Evolutionary conservation across 2,113 vertebrate genomes (phyloP).

Genomic region (Trematomus loennbergii): DNA sequence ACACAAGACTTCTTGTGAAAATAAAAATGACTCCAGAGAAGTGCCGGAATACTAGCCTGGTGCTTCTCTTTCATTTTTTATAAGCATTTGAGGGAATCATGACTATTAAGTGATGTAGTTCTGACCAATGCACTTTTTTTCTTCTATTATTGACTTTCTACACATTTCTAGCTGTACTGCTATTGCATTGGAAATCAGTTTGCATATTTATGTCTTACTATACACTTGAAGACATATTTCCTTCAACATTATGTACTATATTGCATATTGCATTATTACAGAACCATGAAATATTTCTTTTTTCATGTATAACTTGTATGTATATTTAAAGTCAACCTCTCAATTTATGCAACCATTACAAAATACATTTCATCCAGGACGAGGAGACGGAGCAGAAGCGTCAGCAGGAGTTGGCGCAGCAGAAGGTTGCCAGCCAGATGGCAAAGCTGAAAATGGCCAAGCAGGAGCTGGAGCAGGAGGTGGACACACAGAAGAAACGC

Average conservation of each 20-base stretch:
- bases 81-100: no score
- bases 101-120: no score
- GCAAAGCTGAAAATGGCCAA: conserved; percentile 89
- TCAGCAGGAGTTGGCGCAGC: conserved; percentile 86
- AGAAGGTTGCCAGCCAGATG: conserved; percentile 87
- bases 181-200: background rate
- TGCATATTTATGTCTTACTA: background rate
- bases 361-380: conserved; percentile 77
- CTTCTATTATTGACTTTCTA: background rate
- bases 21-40: no score
- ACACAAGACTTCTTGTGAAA: conserved; percentile 13
- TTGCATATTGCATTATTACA: conserved; percentile 1
- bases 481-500: conserved; percentile 87
- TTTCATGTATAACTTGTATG: background rate
- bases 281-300: background rate
- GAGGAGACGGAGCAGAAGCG: conserved; percentile 87
- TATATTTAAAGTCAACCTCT: background rate
- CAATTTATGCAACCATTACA: background rate
- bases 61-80: no score
- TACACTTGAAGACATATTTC: background rate
- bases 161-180: background rate
- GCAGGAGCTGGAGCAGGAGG: conserved; percentile 87
- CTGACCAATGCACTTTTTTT: no score
- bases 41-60: no score
- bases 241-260: background rate